Evolutionary conservation across 30 jellyfish, hydroid and myxozoan genomes (phyloP), one percentile per base, ranked within the genome.

Genomic region (Morbakka virulenta): DNA sequence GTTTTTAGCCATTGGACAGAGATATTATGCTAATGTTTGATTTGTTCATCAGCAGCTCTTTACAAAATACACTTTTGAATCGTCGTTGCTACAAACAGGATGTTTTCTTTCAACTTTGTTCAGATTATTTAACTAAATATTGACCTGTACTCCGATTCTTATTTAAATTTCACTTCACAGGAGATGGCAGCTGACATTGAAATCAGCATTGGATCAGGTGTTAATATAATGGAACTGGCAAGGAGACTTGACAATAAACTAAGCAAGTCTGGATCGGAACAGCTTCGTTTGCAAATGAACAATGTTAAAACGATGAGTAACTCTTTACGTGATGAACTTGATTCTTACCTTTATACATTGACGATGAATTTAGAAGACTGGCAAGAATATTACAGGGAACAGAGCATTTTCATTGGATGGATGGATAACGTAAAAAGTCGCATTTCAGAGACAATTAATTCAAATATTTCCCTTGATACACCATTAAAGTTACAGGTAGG

Each of bases 401-500:
- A 63, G 53, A 77, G 63, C 25, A 41, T 48, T 20, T 76, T 82
- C 33, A 72, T 34, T 2, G 79, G 76, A 62, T 89, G 97, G 97
- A 20, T 89, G 81, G 67, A 49, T 20, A 35, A 25, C 1, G 35
- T 67, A 9, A 93, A 89, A 27, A 67, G 51, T 28, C 50, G 64
- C 0, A 41, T 76, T 4, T 62, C 48, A 22, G 13, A 49, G 30
- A 47, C 70, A 41, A 73, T 86, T 14, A 51, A 68, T 4, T 65
- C 50, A 1, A 72, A 85, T 0, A 64, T 89, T 21, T 69, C 69
- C 33, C 73, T 89, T 67, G 89, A 75, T 22, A 82, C 97, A 1
- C 95, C 97, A 25, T 74, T 31, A 29, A 64, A 63, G 28, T 70
- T 89, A 22, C 87, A 89, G 95, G 97, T 89, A 32, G 36, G 64